Evolutionary conservation across 1,140 invertebrate genomes (phyloP), one percentile per base, ranked within the genome.

Genomic region (Anoplophora glabripennis): DNA sequence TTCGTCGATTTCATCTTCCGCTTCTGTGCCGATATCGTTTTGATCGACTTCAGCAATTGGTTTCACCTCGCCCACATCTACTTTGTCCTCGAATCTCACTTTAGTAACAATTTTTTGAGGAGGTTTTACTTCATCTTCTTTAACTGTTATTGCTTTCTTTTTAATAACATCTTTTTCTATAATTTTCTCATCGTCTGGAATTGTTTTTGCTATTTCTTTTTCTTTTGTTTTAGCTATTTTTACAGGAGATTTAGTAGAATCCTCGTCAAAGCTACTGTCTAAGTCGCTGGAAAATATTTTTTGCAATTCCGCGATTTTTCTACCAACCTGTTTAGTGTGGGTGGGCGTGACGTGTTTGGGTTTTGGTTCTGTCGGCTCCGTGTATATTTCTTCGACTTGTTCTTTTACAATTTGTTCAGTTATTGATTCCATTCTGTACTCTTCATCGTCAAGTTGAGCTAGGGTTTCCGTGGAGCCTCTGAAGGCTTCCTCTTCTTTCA

Each of bases 281-380:
- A 17, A 33, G 15, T 56, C 54, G 36, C 34, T 47, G 15, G 73
- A 74, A 63, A 80, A 80, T 52, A 79, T 72, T 63, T 74, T 77
- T 55, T 79, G 77, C 21, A 80, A 61, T 64, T 79, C 72, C 18
- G 78, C 78, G 37, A 80, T 77, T 69, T 79, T 80, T 12, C 71
- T 74, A 18, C 75, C 77, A 44, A 79, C 72, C 21, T 72, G 66
- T 68, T 77, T 75, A 1, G 53, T 61, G 59, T 66, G 71, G 10
- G 61, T 63, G 12, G 68, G 64, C 15, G 66, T 63, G 14, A 48
- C 46, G 38, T 48, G 49, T 58, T 68, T 66, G 3, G 40, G 33
- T 41, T 59, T 64, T 3, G 33, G 38, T 12, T 56, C 54, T 56
- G 8, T 36, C 11, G 41, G 35, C 9, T 34, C 28, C 21, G 21